Base-by-base conservation (phyloP, 2,888 invertebrate species). In the Hoplodrina ambigua region DNA sequence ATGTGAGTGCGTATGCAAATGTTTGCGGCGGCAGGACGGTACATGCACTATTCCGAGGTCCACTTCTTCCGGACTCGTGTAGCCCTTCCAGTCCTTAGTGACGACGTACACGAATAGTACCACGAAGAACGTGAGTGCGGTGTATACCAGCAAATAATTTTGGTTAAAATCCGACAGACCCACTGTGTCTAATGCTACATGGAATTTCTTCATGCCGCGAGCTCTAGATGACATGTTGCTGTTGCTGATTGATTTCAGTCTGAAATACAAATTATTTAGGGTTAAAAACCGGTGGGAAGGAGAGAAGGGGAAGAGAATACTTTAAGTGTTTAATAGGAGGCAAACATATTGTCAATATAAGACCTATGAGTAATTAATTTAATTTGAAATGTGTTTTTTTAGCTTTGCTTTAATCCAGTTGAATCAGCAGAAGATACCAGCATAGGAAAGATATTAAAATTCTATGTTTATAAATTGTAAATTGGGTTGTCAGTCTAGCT, bases 61-160 rank as follows among this genome's bases (percentile, higher is more conserved):
- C 2, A 93, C 88, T 78, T 94, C 94, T 73, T 94, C 94, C 0
- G 94, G 94, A 6, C 88, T 81, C 5, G 87, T 89, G 65, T 89
- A 85, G 2, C 89, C 88, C 77, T 91, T 92, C 94, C 92, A 93
- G 75, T 92, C 89, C 50, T 87, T 90, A 1, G 89, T 91, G 25
- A 81, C 58, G 17, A 88, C 65, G 76, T 92, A 93, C 46, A 91
- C 49, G 13, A 84, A 78, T 4, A 92, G 49, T 0, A 91, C 80
- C 2, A 91, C 67, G 20, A 92, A 56, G 69, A 90, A 86, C 0
- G 87, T 87, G 8, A 90, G 50, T 17, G 87, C 63, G 8, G 89
- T 90, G 75, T 89, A 92, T 11, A 88, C 57, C 46, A 89, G 72
- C 41, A 87, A 79, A 46, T 82, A 78, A 8, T 82, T 79, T 19